Evolutionary conservation across 2,888 invertebrate species (phyloP).

Genomic region (Nematopogon swammerdamellus): DNA sequence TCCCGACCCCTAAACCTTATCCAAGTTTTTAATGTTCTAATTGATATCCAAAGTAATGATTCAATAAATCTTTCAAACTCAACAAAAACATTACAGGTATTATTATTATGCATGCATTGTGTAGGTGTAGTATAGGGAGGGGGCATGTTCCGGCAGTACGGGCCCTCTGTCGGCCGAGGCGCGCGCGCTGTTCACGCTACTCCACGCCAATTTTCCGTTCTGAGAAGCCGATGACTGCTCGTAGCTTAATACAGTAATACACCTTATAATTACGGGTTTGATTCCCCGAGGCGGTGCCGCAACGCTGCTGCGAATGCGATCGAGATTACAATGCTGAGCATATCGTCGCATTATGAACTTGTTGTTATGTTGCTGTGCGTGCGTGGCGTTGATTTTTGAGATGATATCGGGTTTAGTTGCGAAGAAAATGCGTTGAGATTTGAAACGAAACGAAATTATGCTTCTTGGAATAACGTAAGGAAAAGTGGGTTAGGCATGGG

Average conservation of each 20-base stretch:
- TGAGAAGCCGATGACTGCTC: not conserved
- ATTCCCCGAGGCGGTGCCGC: not conserved
- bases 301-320: not conserved
- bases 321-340: not conserved
- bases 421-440: too few species aligned
- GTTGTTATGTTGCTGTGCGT: not conserved
- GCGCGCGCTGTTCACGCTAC: not conserved
- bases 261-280: not conserved
- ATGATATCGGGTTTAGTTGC: too few species aligned
- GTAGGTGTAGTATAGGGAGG: too few species aligned
- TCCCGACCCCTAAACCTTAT: too few species aligned
- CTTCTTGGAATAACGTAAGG: too few species aligned
- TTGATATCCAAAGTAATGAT: too few species aligned
- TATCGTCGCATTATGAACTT: not conserved
- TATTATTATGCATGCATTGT: too few species aligned
- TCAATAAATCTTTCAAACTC: too few species aligned
- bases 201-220: not conserved
- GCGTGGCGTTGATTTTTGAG: not conserved
- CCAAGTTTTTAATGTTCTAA: too few species aligned
- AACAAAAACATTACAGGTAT: too few species aligned
- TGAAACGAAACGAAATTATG: too few species aligned
- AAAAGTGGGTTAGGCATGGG: too few species aligned
- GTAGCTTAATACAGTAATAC: not conserved
- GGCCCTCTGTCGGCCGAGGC: not conserved
- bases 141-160: not conserved